These are phyloP conservation scores for Melanocharis versteri DNA, from an alignment of 2,113 vertebrate genomes.

Conservation along the genomic window DNA sequence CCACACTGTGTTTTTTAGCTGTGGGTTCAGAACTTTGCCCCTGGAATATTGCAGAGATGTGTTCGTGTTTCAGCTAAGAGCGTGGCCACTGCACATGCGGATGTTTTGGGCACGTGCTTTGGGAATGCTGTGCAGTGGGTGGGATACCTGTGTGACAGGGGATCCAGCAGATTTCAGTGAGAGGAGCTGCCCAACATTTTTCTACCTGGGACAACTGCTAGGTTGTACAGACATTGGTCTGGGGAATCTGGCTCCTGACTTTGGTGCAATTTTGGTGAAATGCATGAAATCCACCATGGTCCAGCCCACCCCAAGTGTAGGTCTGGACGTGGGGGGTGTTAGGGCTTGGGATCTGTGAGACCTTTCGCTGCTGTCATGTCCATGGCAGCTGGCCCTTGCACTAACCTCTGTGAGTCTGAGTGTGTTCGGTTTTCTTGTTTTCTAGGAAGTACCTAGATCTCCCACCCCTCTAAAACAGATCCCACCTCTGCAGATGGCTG, in stretches of 20 bases:
- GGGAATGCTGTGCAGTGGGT: not conserved
- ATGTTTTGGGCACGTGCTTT: fast-evolving
- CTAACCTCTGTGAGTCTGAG: not conserved
- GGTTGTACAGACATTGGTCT: fast-evolving
- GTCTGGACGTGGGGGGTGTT: not conserved
- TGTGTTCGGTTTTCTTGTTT: not conserved
- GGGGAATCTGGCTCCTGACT: not conserved
- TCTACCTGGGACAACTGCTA: not conserved
- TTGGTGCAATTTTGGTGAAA: fast-evolving
- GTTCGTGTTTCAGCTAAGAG: not conserved
- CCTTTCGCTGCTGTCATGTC: not conserved
- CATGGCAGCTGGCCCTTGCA: not conserved
- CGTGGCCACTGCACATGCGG: fast-evolving
- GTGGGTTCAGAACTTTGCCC: not conserved
- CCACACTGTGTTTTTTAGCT: fast-evolving
- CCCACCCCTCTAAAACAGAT: not conserved
- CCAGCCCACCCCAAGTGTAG: no score
- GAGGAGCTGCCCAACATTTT: not conserved
- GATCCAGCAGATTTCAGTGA: not conserved
- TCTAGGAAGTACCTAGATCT: not conserved
- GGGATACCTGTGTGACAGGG: not conserved
- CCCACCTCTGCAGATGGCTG: not conserved
- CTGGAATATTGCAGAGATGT: fast-evolving
- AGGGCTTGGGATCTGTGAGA: not conserved
- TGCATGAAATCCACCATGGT: not conserved